Conservation (phyloP, 2,113 vertebrate genomes). For the Neogale vison region DNA sequence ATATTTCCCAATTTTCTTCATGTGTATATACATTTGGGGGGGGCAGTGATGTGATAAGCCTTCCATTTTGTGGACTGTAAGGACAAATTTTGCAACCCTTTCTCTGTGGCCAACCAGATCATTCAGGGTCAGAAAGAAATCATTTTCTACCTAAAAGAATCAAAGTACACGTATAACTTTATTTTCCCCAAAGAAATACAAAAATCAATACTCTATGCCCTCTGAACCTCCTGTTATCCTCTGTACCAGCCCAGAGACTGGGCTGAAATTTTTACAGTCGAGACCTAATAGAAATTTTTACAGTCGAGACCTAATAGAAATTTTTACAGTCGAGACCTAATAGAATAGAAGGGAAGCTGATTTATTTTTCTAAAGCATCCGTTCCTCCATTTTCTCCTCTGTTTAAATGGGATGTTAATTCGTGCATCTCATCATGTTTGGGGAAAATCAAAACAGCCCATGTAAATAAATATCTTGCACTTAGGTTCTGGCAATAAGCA, state of each 20-base stretch:
- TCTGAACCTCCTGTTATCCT: neutral
- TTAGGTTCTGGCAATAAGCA: neutral
- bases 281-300: neutral
- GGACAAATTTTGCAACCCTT: rapidly evolving
- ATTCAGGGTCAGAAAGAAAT: neutral
- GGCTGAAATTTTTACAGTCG: no score
- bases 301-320: neutral
- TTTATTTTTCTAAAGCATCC: neutral
- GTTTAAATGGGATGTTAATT: neutral
- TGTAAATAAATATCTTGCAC: neutral
- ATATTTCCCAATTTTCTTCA: neutral
- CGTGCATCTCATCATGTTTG: neutral
- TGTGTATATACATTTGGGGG: rapidly evolving
- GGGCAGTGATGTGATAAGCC: rapidly evolving
- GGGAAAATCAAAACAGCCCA: neutral
- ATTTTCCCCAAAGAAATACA: neutral
- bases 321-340: neutral
- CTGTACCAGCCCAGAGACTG: neutral
- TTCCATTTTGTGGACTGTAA: neutral
- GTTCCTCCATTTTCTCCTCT: neutral
- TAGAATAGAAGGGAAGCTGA: neutral
- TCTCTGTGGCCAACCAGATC: neutral
- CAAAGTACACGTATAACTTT: neutral
- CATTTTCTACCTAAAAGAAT: neutral
- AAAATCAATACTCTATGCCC: neutral